Conservation (phyloP, 2,113 vertebrate genomes). For the Sprattus sprattus region DNA sequence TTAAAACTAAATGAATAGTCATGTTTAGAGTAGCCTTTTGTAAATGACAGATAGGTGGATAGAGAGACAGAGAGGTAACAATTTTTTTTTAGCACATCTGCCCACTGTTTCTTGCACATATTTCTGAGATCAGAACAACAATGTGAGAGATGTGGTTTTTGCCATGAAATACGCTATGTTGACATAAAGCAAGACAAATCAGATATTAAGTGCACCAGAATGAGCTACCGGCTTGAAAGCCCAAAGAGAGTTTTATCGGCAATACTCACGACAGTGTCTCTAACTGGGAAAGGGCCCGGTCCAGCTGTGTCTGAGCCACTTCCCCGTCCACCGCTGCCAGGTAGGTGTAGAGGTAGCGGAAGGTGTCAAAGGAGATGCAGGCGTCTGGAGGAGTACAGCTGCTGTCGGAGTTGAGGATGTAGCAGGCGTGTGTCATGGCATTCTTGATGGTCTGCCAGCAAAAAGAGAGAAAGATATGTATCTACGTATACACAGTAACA, state of each 20-base stretch:
- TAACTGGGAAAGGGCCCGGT: constrained; percentile 49
- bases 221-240: not conserved
- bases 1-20: not conserved
- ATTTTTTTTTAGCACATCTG: no score
- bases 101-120: not conserved
- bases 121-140: not conserved
- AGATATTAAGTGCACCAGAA: not conserved
- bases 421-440: constrained; percentile 64
- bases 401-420: constrained; percentile 61
- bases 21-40: not conserved
- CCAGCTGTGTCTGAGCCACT: constrained; percentile 64
- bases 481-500: not conserved
- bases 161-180: not conserved
- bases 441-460: constrained; percentile 66
- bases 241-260: not conserved
- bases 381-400: constrained; percentile 47
- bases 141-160: not conserved
- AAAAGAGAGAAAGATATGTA: not conserved
- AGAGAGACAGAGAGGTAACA: no score
- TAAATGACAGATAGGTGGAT: no score
- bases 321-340: constrained; percentile 65
- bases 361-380: constrained; percentile 64
- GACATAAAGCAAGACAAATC: not conserved
- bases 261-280: constrained; percentile 57
- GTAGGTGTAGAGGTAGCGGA: constrained; percentile 68